These are phyloP conservation scores for Eupithecia dodoneata DNA, from an alignment of 2,888 invertebrate genomes.

Conservation along the genomic window DNA sequence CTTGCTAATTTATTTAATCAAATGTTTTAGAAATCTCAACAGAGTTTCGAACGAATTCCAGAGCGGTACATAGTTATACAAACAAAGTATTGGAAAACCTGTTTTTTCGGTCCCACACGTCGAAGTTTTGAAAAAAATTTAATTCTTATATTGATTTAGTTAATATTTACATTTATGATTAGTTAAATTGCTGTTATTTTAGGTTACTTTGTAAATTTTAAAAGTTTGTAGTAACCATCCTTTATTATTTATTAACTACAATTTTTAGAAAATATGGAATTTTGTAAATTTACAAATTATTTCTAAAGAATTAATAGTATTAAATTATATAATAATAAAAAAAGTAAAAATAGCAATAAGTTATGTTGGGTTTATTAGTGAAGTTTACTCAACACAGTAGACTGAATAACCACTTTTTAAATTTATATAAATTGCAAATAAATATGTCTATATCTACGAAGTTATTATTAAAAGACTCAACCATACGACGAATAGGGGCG, in stretches of 20 bases:
- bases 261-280: too few relatives aligned
- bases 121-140: neutral
- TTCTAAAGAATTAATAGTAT: too few relatives aligned
- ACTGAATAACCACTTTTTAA: too few relatives aligned
- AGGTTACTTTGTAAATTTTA: neutral
- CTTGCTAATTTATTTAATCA: neutral
- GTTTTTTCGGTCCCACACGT: neutral
- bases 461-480: too few relatives aligned
- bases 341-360: too few relatives aligned
- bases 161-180: neutral
- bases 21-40: neutral
- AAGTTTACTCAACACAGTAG: too few relatives aligned
- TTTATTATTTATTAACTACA: neutral
- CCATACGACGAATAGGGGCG: too few relatives aligned
- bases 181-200: neutral
- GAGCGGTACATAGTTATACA: neutral
- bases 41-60: neutral
- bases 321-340: too few relatives aligned
- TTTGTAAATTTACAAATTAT: too few relatives aligned
- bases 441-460: too few relatives aligned
- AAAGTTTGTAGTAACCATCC: neutral
- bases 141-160: neutral
- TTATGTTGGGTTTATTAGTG: too few relatives aligned
- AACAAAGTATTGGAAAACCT: neutral
- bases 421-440: too few relatives aligned